Percentiles rank a stretch among this genome's conserved stretches.
Evolutionary conservation across 2,113 vertebrate species (phyloP).

Genomic region (Eulemur rufifrons): DNA sequence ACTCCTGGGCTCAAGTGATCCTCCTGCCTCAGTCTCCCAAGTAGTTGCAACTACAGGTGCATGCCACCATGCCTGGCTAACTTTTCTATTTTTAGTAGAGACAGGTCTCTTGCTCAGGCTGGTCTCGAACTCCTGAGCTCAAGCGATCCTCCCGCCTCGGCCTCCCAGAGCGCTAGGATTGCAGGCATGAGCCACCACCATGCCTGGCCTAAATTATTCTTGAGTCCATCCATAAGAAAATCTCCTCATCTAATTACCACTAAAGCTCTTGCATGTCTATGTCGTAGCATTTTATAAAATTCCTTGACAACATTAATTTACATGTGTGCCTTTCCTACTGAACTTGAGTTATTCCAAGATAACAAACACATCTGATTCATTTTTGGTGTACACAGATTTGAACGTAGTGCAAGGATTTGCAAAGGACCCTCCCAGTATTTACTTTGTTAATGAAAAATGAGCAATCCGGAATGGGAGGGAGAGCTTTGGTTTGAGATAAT

Average conservation of each 20-base stretch:
- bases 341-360: rapidly evolving
- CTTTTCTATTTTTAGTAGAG: too few relatives aligned
- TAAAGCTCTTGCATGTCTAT: not conserved
- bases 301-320: not conserved
- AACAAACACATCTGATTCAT: not conserved
- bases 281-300: rapidly evolving
- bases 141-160: too few relatives aligned
- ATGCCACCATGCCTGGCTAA: too few relatives aligned
- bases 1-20: too few relatives aligned
- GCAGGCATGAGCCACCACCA: too few relatives aligned
- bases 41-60: too few relatives aligned
- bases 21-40: too few relatives aligned
- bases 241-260: rapidly evolving
- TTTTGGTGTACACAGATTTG: not conserved
- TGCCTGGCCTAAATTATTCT: not conserved
- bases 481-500: rapidly evolving
- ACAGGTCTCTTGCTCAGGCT: too few relatives aligned
- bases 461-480: rapidly evolving
- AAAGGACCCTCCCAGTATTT: rapidly evolving
- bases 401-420: rapidly evolving
- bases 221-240: not conserved
- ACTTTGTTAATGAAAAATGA: rapidly evolving
- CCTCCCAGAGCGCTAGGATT: too few relatives aligned
- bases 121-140: too few relatives aligned
- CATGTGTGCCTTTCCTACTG: rapidly evolving